Base-by-base conservation (phyloP, 2,888 invertebrate species). In the Dendrolimus pini region DNA sequence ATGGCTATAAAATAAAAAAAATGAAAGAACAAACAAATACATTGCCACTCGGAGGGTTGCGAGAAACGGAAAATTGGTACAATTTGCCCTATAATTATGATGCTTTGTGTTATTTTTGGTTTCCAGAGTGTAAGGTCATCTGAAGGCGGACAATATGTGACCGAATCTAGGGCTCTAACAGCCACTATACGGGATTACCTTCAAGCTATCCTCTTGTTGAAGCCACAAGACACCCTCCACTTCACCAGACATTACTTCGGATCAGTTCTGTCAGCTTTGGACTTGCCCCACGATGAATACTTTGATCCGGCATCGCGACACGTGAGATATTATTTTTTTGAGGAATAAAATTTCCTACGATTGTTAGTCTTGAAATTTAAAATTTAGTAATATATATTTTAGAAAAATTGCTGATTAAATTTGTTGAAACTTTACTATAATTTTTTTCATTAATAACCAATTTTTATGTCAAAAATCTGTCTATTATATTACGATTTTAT, bases 121-220 rank as follows among this genome's bases (percentile, higher is more conserved):
- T 55, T 60, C 54, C 74, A 93, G 92, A 83, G 85, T 54, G 72
- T 78, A 41, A 81, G 88, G 41, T 77, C 89, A 14, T 83, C 89
- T 41, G 89, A 92, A 71, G 90, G 92, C 58, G 91, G 85, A 55
- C 88, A 92, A n/a, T 94, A 93, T 75, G 73, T 93, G 57, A 77
- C 81, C 1, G 92, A 93, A 66, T 93, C 91, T 64, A 92, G 92
- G 0, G 91, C 92, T 62, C 77, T 94, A 52, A 89, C 92, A 41
- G 82, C 88, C 42, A 77, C 93, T 13, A 82, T 94, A 10, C 85
- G 91, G 0, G 94, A 94, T 74, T 94, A 93, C 65, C 83, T 93
- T 12, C 92, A 93, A 69, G 85, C 92, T 0, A 78, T 94, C 58
- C 80, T 94, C 52, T 71, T 92, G 52, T 78, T 94, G 67, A 92